Percentiles rank a stretch among this genome's conserved stretches.
Evolutionary conservation across 2,888 invertebrate genomes (phyloP).

Genomic region (Reticulitermes lucifugus): DNA sequence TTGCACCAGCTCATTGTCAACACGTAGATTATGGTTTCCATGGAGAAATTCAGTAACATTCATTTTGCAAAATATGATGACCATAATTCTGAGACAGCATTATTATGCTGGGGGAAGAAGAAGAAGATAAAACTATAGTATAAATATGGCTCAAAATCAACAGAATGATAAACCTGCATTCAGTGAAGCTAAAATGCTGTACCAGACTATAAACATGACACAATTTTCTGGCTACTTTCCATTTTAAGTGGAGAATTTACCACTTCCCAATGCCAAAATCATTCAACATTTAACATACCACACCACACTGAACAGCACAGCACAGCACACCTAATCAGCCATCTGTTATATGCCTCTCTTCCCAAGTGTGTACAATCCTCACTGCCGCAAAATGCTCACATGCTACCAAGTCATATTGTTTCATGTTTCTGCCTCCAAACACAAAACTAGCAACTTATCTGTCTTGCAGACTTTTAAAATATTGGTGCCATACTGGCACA

Average conservation of each 20-base stretch:
- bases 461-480: too few relatives aligned
- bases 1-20: neutral
- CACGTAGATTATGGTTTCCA: neutral
- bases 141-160: neutral
- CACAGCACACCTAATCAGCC: slow-evolving; percentile 19
- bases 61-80: neutral
- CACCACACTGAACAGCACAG: slow-evolving; percentile 12
- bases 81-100: neutral
- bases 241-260: neutral
- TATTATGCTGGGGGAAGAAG: neutral
- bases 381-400: neutral
- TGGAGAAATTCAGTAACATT: neutral
- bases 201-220: neutral
- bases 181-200: neutral
- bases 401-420: neutral
- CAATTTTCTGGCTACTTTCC: neutral
- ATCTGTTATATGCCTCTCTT: neutral
- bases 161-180: neutral
- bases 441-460: too few relatives aligned
- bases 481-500: too few relatives aligned
- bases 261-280: slow-evolving; percentile 17
- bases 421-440: too few relatives aligned
- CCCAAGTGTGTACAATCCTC: neutral
- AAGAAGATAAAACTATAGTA: neutral
- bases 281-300: neutral